Evolutionary conservation across 2,797 vertebrate species (phyloP).

Genomic region (Macrochelys suwanniensis): DNA sequence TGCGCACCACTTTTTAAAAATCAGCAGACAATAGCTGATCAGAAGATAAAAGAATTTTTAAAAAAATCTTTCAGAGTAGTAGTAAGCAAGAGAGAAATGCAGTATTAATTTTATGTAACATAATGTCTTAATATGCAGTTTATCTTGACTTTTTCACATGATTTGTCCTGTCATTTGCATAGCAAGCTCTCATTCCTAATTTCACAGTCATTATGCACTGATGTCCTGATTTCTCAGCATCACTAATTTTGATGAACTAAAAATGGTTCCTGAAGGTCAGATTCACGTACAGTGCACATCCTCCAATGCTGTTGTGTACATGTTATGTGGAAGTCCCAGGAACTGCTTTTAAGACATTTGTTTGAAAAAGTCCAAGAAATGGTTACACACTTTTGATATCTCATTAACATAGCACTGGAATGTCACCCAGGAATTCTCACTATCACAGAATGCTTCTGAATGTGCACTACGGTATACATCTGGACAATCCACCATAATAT

Average conservation of each 20-base stretch:
- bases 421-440: not conserved
- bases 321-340: slow-evolving; percentile 15
- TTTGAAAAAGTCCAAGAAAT: slow-evolving; percentile 18
- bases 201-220: slow-evolving; percentile 99
- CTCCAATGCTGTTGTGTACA: slow-evolving; percentile 62
- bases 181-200: slow-evolving; percentile 93
- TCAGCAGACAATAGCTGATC: slow-evolving; percentile 84
- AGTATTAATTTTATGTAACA: slow-evolving; percentile 91
- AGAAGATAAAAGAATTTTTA: slow-evolving; percentile 82
- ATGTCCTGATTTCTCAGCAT: slow-evolving; percentile 95
- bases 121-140: slow-evolving; percentile 95
- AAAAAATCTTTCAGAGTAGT: slow-evolving; percentile 73
- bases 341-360: not conserved
- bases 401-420: not conserved
- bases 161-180: slow-evolving; percentile 96
- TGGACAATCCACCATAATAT: slow-evolving; percentile 36
- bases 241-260: slow-evolving; percentile 99
- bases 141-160: slow-evolving; percentile 96
- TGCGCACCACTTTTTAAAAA: slow-evolving; percentile 73
- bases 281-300: slow-evolving; percentile 66
- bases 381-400: not conserved
- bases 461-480: not conserved
- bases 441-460: not conserved
- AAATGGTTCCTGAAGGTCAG: slow-evolving; percentile 96
- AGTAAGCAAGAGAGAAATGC: slow-evolving; percentile 87